These are phyloP conservation scores for Cryptocheilus praepositus DNA, from an alignment of 2,888 invertebrate genomes.

Conservation along the genomic window DNA sequence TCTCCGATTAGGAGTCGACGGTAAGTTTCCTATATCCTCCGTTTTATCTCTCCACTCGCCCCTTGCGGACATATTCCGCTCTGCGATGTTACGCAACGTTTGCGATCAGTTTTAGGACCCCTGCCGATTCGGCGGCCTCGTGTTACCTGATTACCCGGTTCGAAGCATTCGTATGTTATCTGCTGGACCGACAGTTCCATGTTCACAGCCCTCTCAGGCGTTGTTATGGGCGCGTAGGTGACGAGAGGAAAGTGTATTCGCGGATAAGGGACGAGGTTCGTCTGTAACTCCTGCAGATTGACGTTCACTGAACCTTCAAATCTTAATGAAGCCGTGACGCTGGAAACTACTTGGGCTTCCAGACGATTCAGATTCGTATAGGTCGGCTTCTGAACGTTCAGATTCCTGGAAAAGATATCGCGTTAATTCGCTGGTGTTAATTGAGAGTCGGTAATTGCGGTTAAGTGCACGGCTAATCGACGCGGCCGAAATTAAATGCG, in stretches of 20 bases:
- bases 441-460: too few relatives aligned
- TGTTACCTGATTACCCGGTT: conserved; percentile 79
- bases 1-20: too few relatives aligned
- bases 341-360: conserved; percentile 84
- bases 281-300: conserved; percentile 85
- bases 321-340: conserved; percentile 83
- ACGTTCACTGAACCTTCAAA: conserved; percentile 82
- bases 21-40: too few relatives aligned
- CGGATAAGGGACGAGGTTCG: conserved; percentile 90
- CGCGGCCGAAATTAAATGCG: too few relatives aligned
- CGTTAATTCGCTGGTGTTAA: too few relatives aligned
- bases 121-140: background rate
- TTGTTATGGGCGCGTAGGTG: conserved; percentile 84
- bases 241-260: conserved; percentile 91
- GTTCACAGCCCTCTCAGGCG: conserved; percentile 80
- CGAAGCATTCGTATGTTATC: conserved; percentile 88
- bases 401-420: conserved; percentile 77
- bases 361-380: conserved; percentile 91
- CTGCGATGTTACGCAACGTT: too few relatives aligned
- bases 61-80: too few relatives aligned
- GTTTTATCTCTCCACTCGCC: too few relatives aligned
- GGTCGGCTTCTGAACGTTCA: conserved; percentile 87
- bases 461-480: too few relatives aligned
- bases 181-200: conserved; percentile 81
- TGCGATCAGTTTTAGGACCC: too few relatives aligned